Conservation (phyloP, 2,113 vertebrate genomes). For the Telmatochromis brachygnathus region DNA sequence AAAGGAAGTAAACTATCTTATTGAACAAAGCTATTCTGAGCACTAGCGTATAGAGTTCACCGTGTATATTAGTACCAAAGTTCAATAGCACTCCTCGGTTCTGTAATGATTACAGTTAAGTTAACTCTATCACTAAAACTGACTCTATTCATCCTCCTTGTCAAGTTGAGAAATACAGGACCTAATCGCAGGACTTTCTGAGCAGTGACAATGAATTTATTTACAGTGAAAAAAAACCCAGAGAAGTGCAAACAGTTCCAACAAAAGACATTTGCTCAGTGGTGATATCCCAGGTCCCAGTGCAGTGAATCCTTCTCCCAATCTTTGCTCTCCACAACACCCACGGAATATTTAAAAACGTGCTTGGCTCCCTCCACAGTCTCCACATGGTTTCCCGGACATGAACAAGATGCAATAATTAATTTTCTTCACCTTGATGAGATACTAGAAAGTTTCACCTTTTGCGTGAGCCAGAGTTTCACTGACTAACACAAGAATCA, state of each 20-base stretch:
- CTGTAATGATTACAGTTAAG: background rate
- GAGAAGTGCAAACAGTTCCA: background rate
- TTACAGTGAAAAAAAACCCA: rapidly evolving
- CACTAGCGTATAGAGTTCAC: background rate
- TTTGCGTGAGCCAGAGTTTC: rapidly evolving
- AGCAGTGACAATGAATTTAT: background rate
- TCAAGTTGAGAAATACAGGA: background rate
- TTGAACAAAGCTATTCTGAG: background rate
- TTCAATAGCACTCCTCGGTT: background rate
- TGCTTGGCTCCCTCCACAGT: background rate
- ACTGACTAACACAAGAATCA: background rate
- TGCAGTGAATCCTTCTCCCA: background rate
- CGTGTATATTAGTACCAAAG: background rate
- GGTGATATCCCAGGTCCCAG: background rate
- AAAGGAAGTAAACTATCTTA: background rate
- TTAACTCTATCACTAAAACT: background rate
- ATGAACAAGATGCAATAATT: background rate
- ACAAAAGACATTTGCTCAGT: background rate
- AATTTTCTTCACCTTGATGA: background rate
- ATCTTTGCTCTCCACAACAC: background rate
- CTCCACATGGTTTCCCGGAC: rapidly evolving
- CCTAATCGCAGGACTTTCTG: background rate
- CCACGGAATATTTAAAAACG: rapidly evolving
- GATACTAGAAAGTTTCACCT: background rate
- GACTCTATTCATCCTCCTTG: background rate